Evolutionary conservation across 2,888 invertebrate species (phyloP).

Genomic region (Calameuta filiformis): DNA sequence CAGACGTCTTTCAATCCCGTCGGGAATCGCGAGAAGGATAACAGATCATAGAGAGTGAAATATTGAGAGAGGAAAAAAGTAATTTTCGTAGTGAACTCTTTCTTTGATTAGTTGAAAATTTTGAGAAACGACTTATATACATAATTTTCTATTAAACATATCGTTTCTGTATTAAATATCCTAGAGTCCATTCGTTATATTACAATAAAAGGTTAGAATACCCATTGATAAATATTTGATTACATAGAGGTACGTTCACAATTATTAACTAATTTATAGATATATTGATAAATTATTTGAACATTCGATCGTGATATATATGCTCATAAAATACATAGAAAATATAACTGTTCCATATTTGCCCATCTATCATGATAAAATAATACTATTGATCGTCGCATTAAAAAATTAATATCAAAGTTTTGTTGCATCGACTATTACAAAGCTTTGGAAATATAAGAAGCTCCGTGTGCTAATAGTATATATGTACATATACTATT

Average conservation of each 20-base stretch:
- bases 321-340: not conserved
- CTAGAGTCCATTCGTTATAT: not conserved
- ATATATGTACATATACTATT: no score
- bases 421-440: not conserved
- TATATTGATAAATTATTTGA: not conserved
- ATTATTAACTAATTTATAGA: not conserved
- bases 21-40: not conserved
- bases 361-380: not conserved
- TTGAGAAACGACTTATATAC: not conserved
- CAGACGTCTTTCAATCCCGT: conserved; percentile 1
- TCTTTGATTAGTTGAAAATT: not conserved
- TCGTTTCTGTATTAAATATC: not conserved
- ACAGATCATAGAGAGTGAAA: not conserved
- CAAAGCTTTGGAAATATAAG: not conserved
- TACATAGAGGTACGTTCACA: not conserved
- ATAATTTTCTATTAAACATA: not conserved
- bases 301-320: not conserved
- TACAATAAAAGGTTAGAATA: not conserved
- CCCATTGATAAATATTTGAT: not conserved
- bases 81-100: not conserved
- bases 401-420: not conserved
- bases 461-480: not conserved
- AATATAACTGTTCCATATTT: not conserved
- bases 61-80: not conserved
- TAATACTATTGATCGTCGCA: not conserved